Conservation (phyloP, 2,797 vertebrate genomes). For the Champsocephalus gunnari region DNA sequence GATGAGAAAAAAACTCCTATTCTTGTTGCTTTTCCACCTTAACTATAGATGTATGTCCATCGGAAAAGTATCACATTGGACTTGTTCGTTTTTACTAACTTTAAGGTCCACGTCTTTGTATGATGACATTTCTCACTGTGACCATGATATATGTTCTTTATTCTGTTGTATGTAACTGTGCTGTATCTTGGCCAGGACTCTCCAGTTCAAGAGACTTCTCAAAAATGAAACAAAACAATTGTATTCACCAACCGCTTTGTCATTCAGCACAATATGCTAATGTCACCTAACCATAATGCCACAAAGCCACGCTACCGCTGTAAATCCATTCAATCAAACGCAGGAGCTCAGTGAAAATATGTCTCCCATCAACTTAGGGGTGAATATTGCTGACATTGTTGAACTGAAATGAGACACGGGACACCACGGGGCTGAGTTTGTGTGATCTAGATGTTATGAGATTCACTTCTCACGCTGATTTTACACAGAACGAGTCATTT, state of each 20-base stretch:
- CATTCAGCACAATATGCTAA: constrained; percentile 22
- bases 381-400: constrained; percentile 35
- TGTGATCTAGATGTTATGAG: constrained; percentile 54
- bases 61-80: no score
- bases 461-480: constrained; percentile 45
- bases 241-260: neutral
- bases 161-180: no score
- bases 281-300: constrained; percentile 8
- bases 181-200: no score
- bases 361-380: constrained; percentile 21
- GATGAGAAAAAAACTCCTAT: neutral
- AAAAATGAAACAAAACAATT: no score
- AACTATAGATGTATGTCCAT: no score
- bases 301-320: constrained; percentile 22
- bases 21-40: no score
- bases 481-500: constrained; percentile 47
- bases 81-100: no score
- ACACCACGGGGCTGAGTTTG: constrained; percentile 25
- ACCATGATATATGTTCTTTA: no score
- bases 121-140: no score
- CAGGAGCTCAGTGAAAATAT: constrained; percentile 5
- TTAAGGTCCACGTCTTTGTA: no score
- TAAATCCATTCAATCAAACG: constrained; percentile 30
- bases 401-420: constrained; percentile 39
- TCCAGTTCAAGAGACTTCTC: no score